These are phyloP conservation scores for Lateolabrax maculatus DNA, from an alignment of 2,797 vertebrate species.

Conservation along the genomic window DNA sequence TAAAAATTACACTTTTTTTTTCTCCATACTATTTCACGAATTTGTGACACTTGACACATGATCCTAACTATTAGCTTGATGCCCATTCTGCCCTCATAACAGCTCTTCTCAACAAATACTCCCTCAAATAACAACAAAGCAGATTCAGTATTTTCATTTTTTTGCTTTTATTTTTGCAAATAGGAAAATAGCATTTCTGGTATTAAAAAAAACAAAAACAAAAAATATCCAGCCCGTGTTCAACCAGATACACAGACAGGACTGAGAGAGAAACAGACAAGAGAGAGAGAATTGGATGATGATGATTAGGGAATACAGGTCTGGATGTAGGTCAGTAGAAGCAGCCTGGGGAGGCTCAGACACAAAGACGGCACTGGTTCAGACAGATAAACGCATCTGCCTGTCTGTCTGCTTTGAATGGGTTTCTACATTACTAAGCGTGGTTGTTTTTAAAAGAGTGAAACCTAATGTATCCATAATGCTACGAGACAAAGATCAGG, in stretches of 20 bases:
- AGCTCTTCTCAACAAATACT: neutral
- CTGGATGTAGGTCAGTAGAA: conserved; percentile 82
- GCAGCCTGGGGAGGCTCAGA: conserved; percentile 80
- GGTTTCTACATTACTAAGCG: conserved; percentile 43
- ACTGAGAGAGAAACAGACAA: conserved; percentile 38
- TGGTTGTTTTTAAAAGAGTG: conserved; percentile 21
- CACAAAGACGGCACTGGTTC: conserved; percentile 73
- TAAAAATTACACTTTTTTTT: neutral
- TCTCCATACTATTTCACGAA: no score
- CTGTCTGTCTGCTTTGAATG: conserved; percentile 61
- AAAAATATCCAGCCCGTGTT: conserved; percentile 65
- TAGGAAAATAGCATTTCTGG: conserved; percentile 88
- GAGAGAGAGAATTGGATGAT: conserved; percentile 39
- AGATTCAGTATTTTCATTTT: conserved; percentile 15
- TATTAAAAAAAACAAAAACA: conserved; percentile 79
- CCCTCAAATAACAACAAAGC: conserved; percentile 14
- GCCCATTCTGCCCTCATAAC: neutral
- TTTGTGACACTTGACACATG: neutral
- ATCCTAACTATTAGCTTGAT: neutral
- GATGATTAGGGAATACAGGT: conserved; percentile 67
- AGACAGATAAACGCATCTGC: conserved; percentile 75
- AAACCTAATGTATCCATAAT: conserved; percentile 34
- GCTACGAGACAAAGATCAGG: conserved; percentile 32
- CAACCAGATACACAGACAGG: conserved; percentile 64
- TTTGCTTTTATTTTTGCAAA: conserved; percentile 80